Evolutionary conservation across 2,888 invertebrate genomes (phyloP).

Genomic region (Pyrrhia umbra): DNA sequence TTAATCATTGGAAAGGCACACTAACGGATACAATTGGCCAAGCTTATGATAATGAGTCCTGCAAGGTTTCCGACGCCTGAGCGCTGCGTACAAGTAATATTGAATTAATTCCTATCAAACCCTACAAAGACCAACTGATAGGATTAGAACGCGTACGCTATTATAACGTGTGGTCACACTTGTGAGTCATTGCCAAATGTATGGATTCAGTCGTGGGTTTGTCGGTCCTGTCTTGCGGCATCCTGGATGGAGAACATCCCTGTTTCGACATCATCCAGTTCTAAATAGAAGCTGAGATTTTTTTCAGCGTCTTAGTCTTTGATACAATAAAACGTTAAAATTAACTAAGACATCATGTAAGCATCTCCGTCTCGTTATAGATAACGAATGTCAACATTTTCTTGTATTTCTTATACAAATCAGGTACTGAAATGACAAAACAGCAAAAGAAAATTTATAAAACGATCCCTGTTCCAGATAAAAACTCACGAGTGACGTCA

Average conservation of each 20-base stretch:
- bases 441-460: not conserved
- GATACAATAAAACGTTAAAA: too few relatives aligned
- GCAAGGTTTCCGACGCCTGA: constrained; percentile 46
- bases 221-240: not conserved
- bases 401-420: too few relatives aligned
- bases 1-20: not conserved
- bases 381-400: too few relatives aligned
- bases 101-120: constrained; percentile 59
- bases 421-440: too few relatives aligned
- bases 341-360: too few relatives aligned
- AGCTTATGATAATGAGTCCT: constrained; percentile 56
- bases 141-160: constrained; percentile 46
- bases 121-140: constrained; percentile 52
- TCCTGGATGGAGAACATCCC: not conserved
- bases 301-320: not conserved
- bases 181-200: constrained; percentile 36
- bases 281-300: not conserved
- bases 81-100: constrained; percentile 52
- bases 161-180: constrained; percentile 36
- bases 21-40: not conserved
- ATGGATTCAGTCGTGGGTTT: constrained; percentile 30
- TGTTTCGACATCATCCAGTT: not conserved
- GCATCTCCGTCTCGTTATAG: too few relatives aligned
- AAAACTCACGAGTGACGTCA: not conserved
- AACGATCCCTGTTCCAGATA: not conserved